Evolutionary conservation across 2,797 vertebrate genomes (phyloP), one percentile per base, ranked within the genome.

Genomic region (Rhynchotus rufescens): DNA sequence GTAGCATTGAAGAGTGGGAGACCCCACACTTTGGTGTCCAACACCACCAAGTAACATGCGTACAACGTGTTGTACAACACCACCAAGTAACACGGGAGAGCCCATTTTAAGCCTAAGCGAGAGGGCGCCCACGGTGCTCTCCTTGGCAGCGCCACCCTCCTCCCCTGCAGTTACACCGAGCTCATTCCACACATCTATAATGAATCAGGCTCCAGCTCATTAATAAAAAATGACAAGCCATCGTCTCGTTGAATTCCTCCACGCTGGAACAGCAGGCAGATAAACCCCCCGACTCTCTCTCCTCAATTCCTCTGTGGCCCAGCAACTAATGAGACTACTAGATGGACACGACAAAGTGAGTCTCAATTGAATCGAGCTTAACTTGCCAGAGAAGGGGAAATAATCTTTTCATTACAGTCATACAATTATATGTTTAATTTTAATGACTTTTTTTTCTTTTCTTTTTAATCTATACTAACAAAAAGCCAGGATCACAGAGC

Each of bases 171-270:
- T 86, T 88, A 92, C 90, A 79, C 56, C 1, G 87, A 96, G 84
- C 88, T 97, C 95, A 90, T 93, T 94, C 92, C 95, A 94, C 92
- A 98, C 97, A 97, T 97, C 97, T 98, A 97, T 98, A 98, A 97
- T 98, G 96, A 97, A 98, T 97, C 96, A 97, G 94, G 88, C 95
- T 94, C 86, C 94, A 25, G 65, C 90, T 97, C 97, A 98, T 98
- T 97, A 98, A 98, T 98, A 97, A 98, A 97, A 97, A 97, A 97
- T 97, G 97, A 98, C 96, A 97, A 97, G 95, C 95, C 90, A 97
- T 97, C 94, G 30, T 96, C 96, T 96, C 96, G 91, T 86, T 97
- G 96, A 96, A 97, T 97, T 86, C 96, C 38, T 69, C 87, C 23
- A 49, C 7, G 20, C 93, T 95, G 92, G 83, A 91, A 54, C 4